Evolutionary conservation across 1,140 invertebrate species (phyloP).

Genomic region (Arctopsyche grandis): DNA sequence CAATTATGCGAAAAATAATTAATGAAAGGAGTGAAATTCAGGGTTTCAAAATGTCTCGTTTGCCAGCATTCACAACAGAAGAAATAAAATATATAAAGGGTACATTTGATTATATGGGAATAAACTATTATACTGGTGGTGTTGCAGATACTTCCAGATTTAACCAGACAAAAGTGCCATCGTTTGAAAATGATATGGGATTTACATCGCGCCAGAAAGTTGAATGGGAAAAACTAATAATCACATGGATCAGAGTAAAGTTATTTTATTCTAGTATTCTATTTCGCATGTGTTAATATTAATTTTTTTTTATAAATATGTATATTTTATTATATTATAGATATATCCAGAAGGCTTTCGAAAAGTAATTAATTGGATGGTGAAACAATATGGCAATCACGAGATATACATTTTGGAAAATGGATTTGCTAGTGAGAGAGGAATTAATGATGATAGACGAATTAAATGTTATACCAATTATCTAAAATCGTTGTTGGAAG

Average conservation of each 20-base stretch:
- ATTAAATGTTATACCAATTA: conserved; percentile 60
- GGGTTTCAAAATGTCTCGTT: conserved; percentile 54
- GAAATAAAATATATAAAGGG: conserved; percentile 69
- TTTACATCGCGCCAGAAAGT: conserved; percentile 28
- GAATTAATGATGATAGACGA: conserved; percentile 58
- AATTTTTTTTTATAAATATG: too few relatives aligned
- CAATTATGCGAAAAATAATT: conserved; percentile 54
- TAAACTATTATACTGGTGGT: conserved; percentile 46
- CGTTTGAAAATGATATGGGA: conserved; percentile 48
- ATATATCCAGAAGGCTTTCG: conserved; percentile 71
- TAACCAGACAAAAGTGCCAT: conserved; percentile 33
- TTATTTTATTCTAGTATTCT: too few relatives aligned
- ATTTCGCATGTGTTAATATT: too few relatives aligned
- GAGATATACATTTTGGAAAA: conserved; percentile 75
- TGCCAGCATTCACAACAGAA: conserved; percentile 57
- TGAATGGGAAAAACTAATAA: conserved; percentile 34
- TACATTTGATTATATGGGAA: conserved; percentile 46
- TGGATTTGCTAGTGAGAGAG: conserved; percentile 67
- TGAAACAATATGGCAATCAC: conserved; percentile 70
- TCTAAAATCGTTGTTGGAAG: conserved; percentile 55
- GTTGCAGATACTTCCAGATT: background rate
- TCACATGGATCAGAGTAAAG: conserved; percentile 42
- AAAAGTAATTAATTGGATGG: conserved; percentile 71
- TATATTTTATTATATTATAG: conserved; percentile 54
- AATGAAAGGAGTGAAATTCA: conserved; percentile 56